Percentiles rank a stretch among this genome's conserved stretches.
These are phyloP conservation scores for Pandemis cinnamomeana DNA, from an alignment of 2,888 invertebrate species.

Conservation along the genomic window DNA sequence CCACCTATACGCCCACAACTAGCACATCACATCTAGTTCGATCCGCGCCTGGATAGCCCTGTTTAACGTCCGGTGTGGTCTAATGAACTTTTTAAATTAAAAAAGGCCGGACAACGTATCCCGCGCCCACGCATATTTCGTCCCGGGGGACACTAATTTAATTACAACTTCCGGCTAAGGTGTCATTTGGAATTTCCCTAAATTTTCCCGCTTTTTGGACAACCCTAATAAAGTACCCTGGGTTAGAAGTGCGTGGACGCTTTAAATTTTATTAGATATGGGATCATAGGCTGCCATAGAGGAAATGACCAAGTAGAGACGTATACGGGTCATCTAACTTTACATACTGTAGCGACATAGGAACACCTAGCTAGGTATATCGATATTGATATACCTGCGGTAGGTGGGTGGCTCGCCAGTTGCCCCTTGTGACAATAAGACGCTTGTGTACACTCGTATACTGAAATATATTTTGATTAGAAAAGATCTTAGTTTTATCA, in stretches of 20 bases:
- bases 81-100: conserved; percentile 43
- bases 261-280: conserved; percentile 27
- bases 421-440: too few species aligned
- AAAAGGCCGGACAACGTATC: conserved; percentile 28
- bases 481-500: too few species aligned
- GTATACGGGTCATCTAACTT: too few species aligned
- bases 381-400: too few species aligned
- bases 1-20: too few species aligned
- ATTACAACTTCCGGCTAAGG: conserved; percentile 42
- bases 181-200: conserved; percentile 36
- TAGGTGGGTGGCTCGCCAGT: too few species aligned
- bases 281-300: neutral
- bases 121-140: conserved; percentile 36
- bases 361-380: too few species aligned
- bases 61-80: conserved; percentile 9
- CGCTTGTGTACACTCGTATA: too few species aligned
- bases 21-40: conserved; percentile 23
- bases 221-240: conserved; percentile 32
- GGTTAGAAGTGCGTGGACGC: conserved; percentile 19
- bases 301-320: too few species aligned
- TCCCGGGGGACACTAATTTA: conserved; percentile 36
- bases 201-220: conserved; percentile 21
- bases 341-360: too few species aligned
- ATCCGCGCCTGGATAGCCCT: neutral
- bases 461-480: too few species aligned